Evolutionary conservation across 2,888 invertebrate genomes (phyloP).

Genomic region (Nematopogon swammerdamellus): DNA sequence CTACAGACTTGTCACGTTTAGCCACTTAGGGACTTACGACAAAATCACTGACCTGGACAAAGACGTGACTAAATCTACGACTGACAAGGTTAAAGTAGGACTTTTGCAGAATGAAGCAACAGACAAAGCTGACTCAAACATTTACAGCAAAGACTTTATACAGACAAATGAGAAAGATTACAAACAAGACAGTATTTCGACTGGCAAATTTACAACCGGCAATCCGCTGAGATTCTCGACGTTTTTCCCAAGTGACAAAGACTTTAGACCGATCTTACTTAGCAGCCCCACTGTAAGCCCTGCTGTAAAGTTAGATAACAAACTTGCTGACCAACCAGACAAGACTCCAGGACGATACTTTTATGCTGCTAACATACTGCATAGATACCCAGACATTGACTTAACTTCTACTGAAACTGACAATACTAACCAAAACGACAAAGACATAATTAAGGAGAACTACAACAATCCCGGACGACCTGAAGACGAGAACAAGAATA

Average conservation of each 20-base stretch:
- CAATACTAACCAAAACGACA: conserved; percentile 13
- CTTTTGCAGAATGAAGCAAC: conserved; percentile 9
- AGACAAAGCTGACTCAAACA: conserved; percentile 6
- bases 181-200: background rate
- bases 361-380: conserved; percentile 40
- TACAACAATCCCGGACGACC: conserved; percentile 21
- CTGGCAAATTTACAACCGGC: background rate
- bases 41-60: conserved; percentile 11
- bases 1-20: conserved; percentile 47
- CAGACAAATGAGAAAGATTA: conserved; percentile 10
- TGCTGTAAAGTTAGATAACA: background rate
- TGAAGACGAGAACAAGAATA: conserved; percentile 9
- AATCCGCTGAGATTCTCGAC: background rate
- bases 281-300: background rate
- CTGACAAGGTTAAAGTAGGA: conserved; percentile 4
- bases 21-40: conserved; percentile 43
- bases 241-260: background rate
- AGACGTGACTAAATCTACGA: conserved; percentile 11
- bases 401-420: conserved; percentile 10
- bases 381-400: conserved; percentile 29
- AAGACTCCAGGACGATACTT: conserved; percentile 28
- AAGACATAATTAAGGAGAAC: conserved; percentile 20
- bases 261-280: background rate
- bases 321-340: conserved; percentile 17
- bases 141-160: conserved; percentile 5